Evolutionary conservation across 2,888 invertebrate genomes (phyloP).

Genomic region (Tetheella fluctuosa): DNA sequence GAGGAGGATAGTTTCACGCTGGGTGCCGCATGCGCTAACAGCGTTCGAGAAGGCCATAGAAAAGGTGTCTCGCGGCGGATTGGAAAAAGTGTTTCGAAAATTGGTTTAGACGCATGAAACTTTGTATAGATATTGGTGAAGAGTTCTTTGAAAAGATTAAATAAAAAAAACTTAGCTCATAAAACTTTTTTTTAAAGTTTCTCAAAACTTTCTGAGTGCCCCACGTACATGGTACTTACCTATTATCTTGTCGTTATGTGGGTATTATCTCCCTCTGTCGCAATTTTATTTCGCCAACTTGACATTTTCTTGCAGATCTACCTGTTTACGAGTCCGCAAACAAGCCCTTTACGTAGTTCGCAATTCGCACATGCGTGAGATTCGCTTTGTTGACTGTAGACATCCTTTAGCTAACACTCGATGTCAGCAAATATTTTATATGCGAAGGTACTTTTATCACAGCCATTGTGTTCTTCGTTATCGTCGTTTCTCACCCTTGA

Average conservation of each 20-base stretch:
- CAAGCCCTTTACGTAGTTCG: background rate
- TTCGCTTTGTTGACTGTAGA: conserved; percentile 8
- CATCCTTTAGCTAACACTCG: background rate
- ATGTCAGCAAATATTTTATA: conserved; percentile 8
- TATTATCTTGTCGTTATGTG: background rate
- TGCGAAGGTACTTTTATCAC: background rate
- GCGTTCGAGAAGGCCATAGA: too few species aligned
- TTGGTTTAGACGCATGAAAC: too few species aligned
- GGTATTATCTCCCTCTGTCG: background rate
- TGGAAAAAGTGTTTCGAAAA: too few species aligned
- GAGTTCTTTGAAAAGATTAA: too few species aligned
- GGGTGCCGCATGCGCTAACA: too few species aligned
- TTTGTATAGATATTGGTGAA: too few species aligned
- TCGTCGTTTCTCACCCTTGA: background rate
- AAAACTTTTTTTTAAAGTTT: too few species aligned
- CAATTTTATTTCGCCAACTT: conserved; percentile 12
- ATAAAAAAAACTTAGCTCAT: too few species aligned
- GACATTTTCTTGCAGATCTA: conserved; percentile 10
- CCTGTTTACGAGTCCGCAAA: conserved; percentile 6
- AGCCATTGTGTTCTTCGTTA: background rate
- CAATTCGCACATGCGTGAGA: conserved; percentile 3
- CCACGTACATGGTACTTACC: background rate
- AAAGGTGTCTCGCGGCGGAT: too few species aligned
- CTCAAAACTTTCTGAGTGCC: too few species aligned
- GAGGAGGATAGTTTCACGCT: too few species aligned